Evolutionary conservation across 2,888 invertebrate genomes (phyloP).

Genomic region (Drosophila buzzatii): DNA sequence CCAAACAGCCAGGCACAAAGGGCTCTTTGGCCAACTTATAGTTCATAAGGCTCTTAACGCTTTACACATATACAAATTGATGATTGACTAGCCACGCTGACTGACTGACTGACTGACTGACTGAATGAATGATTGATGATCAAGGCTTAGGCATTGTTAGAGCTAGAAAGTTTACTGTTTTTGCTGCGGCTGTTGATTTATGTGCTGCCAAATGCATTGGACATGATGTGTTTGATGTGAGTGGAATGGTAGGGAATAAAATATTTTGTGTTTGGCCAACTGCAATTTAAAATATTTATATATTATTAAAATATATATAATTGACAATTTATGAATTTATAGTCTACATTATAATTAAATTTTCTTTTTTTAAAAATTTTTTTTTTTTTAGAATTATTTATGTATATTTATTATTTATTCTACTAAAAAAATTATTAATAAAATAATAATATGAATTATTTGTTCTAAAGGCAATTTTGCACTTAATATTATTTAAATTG

Average conservation of each 20-base stretch:
- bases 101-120: background rate
- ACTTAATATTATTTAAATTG: no score
- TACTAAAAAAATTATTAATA: no score
- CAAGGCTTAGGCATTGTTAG: background rate
- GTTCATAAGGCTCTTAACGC: background rate
- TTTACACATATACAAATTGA: background rate
- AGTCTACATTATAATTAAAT: no score
- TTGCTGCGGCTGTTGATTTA: background rate
- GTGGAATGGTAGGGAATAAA: background rate
- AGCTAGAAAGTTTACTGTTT: background rate
- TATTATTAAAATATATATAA: no score
- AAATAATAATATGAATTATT: no score
- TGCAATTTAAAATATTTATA: background rate
- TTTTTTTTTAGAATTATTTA: no score
- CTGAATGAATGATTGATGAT: conserved; percentile 4
- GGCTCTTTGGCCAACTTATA: background rate
- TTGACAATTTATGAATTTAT: no score
- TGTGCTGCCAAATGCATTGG: background rate
- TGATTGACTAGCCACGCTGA: background rate
- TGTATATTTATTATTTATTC: no score
- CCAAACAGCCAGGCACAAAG: conserved; percentile 11
- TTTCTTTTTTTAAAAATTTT: no score
- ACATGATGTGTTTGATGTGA: background rate
- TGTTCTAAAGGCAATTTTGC: no score
- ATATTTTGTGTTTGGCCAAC: background rate